Evolutionary conservation across 2,113 vertebrate species (phyloP).

Genomic region (Macquaria ambigua): DNA sequence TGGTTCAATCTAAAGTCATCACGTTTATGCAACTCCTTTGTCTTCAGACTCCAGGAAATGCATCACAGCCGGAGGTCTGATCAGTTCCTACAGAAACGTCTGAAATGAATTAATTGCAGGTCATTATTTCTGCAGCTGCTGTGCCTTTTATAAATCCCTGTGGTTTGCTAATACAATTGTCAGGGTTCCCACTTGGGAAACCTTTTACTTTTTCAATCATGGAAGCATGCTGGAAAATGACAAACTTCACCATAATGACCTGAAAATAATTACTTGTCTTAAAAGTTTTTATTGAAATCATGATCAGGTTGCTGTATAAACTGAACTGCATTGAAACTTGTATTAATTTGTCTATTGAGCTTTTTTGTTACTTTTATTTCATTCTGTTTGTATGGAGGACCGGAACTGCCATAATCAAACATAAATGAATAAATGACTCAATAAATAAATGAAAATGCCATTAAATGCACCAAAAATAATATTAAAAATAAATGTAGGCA

Average conservation of each 20-base stretch:
- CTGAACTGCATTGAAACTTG: too few relatives aligned
- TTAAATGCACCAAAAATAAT: too few relatives aligned
- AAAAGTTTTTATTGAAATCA: too few relatives aligned
- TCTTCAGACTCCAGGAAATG: not conserved
- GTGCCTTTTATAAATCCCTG: not conserved
- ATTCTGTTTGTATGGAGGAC: too few relatives aligned
- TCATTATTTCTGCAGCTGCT: constrained; percentile 7
- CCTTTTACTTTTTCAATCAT: not conserved
- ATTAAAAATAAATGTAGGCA: too few relatives aligned
- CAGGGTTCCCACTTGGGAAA: not conserved
- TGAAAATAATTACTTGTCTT: not conserved
- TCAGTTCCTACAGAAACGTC: not conserved
- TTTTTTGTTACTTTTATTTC: too few relatives aligned
- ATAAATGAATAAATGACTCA: too few relatives aligned
- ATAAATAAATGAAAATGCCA: too few relatives aligned
- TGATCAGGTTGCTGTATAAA: too few relatives aligned
- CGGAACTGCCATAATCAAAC: too few relatives aligned
- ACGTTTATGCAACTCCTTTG: not conserved
- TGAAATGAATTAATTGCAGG: not conserved
- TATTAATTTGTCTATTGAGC: too few relatives aligned
- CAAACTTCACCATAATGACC: not conserved
- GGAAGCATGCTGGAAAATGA: not conserved
- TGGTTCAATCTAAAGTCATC: not conserved
- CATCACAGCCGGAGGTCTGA: not conserved
- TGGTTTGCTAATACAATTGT: not conserved